Base-by-base conservation (phyloP, 2,888 invertebrate species). In the Polydesmus complanatus region DNA sequence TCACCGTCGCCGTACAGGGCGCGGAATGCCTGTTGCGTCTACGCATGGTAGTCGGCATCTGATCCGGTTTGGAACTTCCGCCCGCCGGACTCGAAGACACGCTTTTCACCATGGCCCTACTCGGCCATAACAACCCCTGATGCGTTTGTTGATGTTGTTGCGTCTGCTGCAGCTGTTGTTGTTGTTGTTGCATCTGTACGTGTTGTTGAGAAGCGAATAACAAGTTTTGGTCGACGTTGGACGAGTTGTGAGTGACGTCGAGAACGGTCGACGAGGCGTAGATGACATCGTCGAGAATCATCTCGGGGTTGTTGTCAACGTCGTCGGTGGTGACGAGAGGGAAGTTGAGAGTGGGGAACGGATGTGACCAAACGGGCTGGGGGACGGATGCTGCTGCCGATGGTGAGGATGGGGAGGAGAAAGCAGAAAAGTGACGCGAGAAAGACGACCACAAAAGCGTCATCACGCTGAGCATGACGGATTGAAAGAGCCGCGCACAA, bases 1-100 rank as follows among this genome's bases (percentile, higher is more conserved):
- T 37, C 37, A 37, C 37, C 8, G 22, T 51, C 8, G 50, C 25
- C 23, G 57, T 23, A 37, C 47, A 54, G 11, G 60, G 60, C 22
- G 27, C 60, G 22, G 60, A 60, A 25, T 60, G 60, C 19, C 60
- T 23, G 1, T n/a, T 60, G 22, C 60, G 21, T 21, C 37, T 27
- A 2, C 51, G n/a, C 11, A n/a, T n/a, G n/a, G 52, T 37, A n/a
- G 54, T 54, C 11, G 60, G 54, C 54, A 60, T 47, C 3, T 54
- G 60, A 27, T 60, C 52, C 2, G 60, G 60, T 19, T 54, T 60
- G n/a, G 18, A n/a, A n/a, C n/a, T n/a, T n/a, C n/a, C n/a, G n/a
- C n/a, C 48, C 19, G 54, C 8, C 1, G 22, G 8, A 11, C 8
- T 8, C 3, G 25, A 25, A n/a, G 76, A 84, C 84, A 70, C 84